These are phyloP conservation scores for Parochlus steinenii DNA, from an alignment of 2,888 invertebrate species.

Conservation along the genomic window DNA sequence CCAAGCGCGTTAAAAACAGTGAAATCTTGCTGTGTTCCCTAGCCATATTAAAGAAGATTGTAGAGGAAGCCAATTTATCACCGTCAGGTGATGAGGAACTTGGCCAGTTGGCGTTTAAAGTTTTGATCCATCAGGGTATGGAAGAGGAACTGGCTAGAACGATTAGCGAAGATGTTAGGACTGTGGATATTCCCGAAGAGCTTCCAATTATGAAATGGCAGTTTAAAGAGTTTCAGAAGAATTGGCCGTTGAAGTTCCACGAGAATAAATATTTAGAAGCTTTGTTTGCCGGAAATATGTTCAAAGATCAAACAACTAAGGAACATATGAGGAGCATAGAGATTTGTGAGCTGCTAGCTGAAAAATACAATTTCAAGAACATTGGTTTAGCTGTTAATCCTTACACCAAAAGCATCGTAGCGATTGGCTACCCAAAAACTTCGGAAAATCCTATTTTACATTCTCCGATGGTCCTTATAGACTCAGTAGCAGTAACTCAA, in stretches of 20 bases:
- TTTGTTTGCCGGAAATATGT: constrained; percentile 42
- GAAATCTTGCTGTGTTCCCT: constrained; percentile 38
- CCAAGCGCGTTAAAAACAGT: constrained; percentile 51
- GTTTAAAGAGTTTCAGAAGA: constrained; percentile 37
- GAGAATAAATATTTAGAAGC: constrained; percentile 57
- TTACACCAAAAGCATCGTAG: constrained; percentile 40
- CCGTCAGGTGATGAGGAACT: background rate
- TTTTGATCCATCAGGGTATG: constrained; percentile 5
- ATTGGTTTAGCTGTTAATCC: constrained; percentile 64
- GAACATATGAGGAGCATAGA: constrained; percentile 42
- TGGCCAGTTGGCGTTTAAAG: background rate
- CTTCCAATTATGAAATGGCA: constrained; percentile 50
- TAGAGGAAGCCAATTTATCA: constrained; percentile 28
- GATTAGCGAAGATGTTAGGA: constrained; percentile 27
- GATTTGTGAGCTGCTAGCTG: constrained; percentile 27
- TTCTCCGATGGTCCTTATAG: constrained; percentile 69
- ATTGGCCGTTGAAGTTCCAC: constrained; percentile 79
- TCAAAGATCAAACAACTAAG: constrained; percentile 34
- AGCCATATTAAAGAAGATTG: constrained; percentile 23
- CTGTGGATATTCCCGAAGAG: constrained; percentile 39
- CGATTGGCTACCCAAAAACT: constrained; percentile 42
- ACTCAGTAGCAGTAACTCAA: constrained; percentile 69
- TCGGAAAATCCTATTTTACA: constrained; percentile 59
- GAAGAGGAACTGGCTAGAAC: constrained; percentile 4
- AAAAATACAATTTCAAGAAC: constrained; percentile 19